Conservation (phyloP, 2,888 invertebrate species). For the Cabera pusaria region DNA sequence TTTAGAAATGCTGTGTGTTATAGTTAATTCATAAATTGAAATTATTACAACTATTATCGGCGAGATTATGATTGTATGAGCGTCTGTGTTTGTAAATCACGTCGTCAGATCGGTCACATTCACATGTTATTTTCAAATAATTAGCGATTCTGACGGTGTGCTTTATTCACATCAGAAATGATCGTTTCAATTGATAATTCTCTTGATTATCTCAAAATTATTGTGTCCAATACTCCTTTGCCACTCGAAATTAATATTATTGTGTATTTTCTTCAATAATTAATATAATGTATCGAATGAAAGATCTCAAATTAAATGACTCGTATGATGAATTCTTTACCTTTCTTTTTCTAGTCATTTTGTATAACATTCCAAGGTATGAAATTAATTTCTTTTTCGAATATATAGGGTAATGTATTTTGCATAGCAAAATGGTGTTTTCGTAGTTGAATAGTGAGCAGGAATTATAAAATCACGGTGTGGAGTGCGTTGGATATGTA, state of each 20-base stretch:
- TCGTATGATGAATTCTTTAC: slow-evolving; percentile 44
- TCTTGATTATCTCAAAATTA: slow-evolving; percentile 36
- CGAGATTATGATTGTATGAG: slow-evolving; percentile 38
- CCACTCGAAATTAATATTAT: slow-evolving; percentile 36
- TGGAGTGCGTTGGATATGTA: slow-evolving; percentile 51
- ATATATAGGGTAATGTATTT: slow-evolving; percentile 73
- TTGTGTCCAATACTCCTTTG: slow-evolving; percentile 39
- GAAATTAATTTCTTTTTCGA: slow-evolving; percentile 61
- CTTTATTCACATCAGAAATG: slow-evolving; percentile 35
- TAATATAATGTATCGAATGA: slow-evolving; percentile 46
- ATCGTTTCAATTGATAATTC: slow-evolving; percentile 28
- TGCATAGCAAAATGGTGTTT: slow-evolving; percentile 80
- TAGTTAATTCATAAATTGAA: slow-evolving; percentile 59
- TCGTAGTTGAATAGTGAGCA: slow-evolving; percentile 63
- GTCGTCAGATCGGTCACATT: slow-evolving; percentile 42
- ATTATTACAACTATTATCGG: slow-evolving; percentile 56
- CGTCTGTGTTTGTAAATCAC: slow-evolving; percentile 41
- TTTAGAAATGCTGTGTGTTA: slow-evolving; percentile 78
- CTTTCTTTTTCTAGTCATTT: slow-evolving; percentile 76
- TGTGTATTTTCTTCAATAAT: slow-evolving; percentile 39
- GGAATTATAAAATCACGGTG: slow-evolving; percentile 53
- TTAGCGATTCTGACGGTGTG: slow-evolving; percentile 47
- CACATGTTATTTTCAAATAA: slow-evolving; percentile 41
- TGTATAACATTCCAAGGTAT: slow-evolving; percentile 77
- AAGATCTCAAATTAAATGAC: slow-evolving; percentile 62